These are phyloP conservation scores for Bruchidius siliquastri DNA, from an alignment of 2,888 invertebrate genomes.

Conservation along the genomic window DNA sequence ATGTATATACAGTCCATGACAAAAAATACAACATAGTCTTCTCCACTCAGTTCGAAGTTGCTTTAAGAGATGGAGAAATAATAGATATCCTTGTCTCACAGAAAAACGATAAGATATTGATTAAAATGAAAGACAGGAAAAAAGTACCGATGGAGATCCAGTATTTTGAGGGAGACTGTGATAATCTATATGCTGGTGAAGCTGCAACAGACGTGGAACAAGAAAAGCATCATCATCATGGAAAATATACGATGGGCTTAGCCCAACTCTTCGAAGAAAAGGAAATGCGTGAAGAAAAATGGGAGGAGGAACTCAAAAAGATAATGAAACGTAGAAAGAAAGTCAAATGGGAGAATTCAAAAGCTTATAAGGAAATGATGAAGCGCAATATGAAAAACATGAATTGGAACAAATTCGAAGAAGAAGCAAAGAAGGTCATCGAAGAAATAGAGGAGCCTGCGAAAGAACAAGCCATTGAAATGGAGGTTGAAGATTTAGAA, in stretches of 20 bases:
- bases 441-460: conserved; percentile 41
- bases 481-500: conserved; percentile 55
- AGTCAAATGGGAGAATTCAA: conserved; percentile 42
- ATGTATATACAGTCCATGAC: conserved; percentile 72
- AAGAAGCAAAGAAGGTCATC: conserved; percentile 52
- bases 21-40: conserved; percentile 71
- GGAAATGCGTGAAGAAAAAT: conserved; percentile 64
- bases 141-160: conserved; percentile 61
- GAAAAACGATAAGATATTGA: conserved; percentile 67
- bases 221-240: conserved; percentile 45
- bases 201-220: conserved; percentile 62
- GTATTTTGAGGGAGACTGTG: conserved; percentile 30
- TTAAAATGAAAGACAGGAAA: conserved; percentile 68
- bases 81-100: conserved; percentile 73
- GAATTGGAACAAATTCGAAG: conserved; percentile 62
- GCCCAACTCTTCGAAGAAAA: conserved; percentile 75
- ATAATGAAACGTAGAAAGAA: conserved; percentile 41
- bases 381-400: conserved; percentile 61
- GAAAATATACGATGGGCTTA: conserved; percentile 60
- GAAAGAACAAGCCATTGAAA: conserved; percentile 40
- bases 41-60: conserved; percentile 68
- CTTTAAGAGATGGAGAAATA: conserved; percentile 72
- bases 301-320: conserved; percentile 48
- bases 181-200: conserved; percentile 66
- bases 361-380: conserved; percentile 57